Conservation (phyloP, 2,888 invertebrate genomes). For the Margaritifera margaritifera region DNA sequence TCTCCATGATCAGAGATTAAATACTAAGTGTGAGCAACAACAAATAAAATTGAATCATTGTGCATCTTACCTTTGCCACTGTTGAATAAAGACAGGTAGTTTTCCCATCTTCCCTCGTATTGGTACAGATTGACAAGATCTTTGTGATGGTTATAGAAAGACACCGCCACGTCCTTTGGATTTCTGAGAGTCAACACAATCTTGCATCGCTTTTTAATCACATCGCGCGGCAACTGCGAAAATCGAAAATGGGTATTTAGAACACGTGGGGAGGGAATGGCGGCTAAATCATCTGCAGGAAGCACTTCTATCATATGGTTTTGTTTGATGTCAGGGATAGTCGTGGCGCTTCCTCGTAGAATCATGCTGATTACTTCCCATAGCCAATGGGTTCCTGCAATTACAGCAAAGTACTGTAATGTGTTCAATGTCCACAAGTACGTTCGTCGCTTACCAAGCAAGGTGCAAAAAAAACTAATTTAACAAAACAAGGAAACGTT, state of each 20-base stretch:
- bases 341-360: conserved; percentile 15
- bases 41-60: too few species aligned
- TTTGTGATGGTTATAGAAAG: conserved; percentile 17
- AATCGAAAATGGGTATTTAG: conserved; percentile 22
- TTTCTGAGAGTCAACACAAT: conserved; percentile 23
- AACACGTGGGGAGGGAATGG: conserved; percentile 24
- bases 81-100: conserved; percentile 15
- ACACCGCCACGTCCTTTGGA: conserved; percentile 28
- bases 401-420: neutral
- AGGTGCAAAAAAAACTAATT: too few species aligned
- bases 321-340: conserved; percentile 23
- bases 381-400: conserved; percentile 30
- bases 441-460: too few species aligned
- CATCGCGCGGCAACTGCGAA: conserved; percentile 14
- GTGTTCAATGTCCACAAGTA: too few species aligned
- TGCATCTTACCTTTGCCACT: conserved; percentile 9
- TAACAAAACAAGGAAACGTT: too few species aligned
- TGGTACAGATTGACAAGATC: conserved; percentile 8
- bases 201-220: conserved; percentile 13
- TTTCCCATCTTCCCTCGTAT: conserved; percentile 23
- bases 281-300: conserved; percentile 4
- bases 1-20: too few species aligned
- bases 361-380: conserved; percentile 28
- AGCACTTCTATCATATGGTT: conserved; percentile 13
- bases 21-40: too few species aligned